Evolutionary conservation across 2,888 invertebrate species (phyloP), one percentile per base, ranked within the genome.

Genomic region (Campopleginae sp.): DNA sequence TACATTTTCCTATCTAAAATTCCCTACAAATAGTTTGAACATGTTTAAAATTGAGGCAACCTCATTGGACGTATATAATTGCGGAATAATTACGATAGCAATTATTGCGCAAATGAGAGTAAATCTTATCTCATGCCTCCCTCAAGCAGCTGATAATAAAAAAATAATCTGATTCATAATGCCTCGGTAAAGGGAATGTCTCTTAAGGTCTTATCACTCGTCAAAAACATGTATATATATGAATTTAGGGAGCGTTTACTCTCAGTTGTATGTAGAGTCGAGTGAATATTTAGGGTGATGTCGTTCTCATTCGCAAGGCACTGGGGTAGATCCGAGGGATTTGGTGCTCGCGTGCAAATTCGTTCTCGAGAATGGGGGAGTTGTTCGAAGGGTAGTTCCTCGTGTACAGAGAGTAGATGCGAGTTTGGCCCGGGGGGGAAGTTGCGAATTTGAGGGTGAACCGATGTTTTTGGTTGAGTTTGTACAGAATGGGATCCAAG

Each of bases 401-500:
- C 58, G 27, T 27, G 10, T 58, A 63, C 42, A 27, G 81, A 76
- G 33, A 8, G 10, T 2, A 8, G 46, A 74, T 31, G 66, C 66
- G 74, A 80, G 78, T 27, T 14, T 14, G 58, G 58, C 79, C 74
- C 51, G 58, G 68, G 78, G 78, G 81, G 81, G 58, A 78, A 80
- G 68, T 58, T 42, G 72, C 68, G 61, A 80, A 77, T 17, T 63
- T 79, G 76, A 79, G 83, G 84, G 86, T 83, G 85, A 80, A 54
- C 46, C 85, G 86, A 87, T 80, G 88, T 88, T 89, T 89, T 89
- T 68, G 86, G 82, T 46, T 74, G 80, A 85, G 86, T 72, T 88
- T 86, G 85, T 89, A 87, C 78, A 27, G 58, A 14, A 58, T 14
- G 10, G 6, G 27, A 23, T 58, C 58, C 27, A 58, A 27, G 14